Percentiles rank a stretch among this genome's conserved stretches.
These are phyloP conservation scores for Ischnura elegans DNA, from an alignment of 2,888 invertebrate species.

Conservation along the genomic window DNA sequence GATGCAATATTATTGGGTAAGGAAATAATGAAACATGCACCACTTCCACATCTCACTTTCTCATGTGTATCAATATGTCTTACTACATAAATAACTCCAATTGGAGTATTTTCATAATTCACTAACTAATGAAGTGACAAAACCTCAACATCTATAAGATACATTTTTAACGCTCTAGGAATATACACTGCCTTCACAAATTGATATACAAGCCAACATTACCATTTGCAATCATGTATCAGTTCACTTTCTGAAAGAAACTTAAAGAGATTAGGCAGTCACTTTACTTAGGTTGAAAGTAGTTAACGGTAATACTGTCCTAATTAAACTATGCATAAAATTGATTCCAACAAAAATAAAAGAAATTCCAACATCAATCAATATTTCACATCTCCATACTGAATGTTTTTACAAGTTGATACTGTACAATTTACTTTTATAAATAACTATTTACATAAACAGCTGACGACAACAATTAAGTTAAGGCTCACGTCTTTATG, in stretches of 20 bases:
- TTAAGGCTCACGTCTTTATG: neutral
- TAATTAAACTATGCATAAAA: neutral
- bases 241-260: neutral
- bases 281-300: neutral
- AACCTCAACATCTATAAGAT: no score
- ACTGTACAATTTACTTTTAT: slow-evolving; percentile 21
- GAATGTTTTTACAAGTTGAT: neutral
- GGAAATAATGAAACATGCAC: no score
- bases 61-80: no score
- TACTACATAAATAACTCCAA: no score
- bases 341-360: neutral
- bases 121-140: no score
- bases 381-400: neutral
- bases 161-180: no score
- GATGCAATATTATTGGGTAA: no score
- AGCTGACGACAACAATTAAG: neutral
- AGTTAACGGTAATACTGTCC: neutral
- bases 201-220: neutral
- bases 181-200: neutral
- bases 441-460: neutral
- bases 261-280: neutral
- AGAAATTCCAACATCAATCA: neutral
- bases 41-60: no score
- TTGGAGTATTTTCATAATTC: no score
- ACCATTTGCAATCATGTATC: neutral